These are phyloP conservation scores for Anser brachyrhynchus DNA, from an alignment of 2,113 vertebrate genomes.

Conservation along the genomic window DNA sequence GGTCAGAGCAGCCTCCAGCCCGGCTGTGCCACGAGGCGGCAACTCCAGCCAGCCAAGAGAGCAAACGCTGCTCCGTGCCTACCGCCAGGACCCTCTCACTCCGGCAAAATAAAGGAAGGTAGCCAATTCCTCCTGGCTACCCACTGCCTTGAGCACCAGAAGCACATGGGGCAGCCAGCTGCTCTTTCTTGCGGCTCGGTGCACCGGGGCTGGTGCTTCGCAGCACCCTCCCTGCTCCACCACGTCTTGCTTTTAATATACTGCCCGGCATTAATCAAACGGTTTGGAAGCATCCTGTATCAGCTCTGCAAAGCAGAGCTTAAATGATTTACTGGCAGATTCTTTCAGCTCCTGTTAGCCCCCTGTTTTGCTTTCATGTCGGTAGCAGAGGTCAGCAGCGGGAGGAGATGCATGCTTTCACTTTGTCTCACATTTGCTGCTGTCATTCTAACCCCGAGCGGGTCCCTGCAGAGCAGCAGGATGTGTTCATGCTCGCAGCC, in stretches of 20 bases:
- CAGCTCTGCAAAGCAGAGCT: constrained; percentile 31
- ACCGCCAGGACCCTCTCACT: background rate
- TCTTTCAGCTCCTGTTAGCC: constrained; percentile 77
- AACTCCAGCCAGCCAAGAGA: background rate
- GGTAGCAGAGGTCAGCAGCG: constrained; percentile 79
- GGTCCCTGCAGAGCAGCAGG: constrained; percentile 70
- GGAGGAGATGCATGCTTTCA: constrained; percentile 43
- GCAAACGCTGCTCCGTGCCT: background rate
- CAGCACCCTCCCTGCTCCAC: background rate
- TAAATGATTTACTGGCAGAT: constrained; percentile 83
- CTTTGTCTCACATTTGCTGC: constrained; percentile 84
- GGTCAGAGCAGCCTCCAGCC: background rate
- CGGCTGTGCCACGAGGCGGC: background rate
- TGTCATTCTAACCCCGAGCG: constrained; percentile 79
- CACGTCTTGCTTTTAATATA: constrained; percentile 28
- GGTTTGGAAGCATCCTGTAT: constrained; percentile 51
- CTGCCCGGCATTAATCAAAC: constrained; percentile 60
- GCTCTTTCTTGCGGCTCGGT: background rate
- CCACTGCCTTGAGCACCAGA: background rate
- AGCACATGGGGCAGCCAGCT: background rate
- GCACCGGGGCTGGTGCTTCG: background rate
- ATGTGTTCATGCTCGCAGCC: constrained; percentile 76
- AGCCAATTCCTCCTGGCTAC: background rate
- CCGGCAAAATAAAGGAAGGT: background rate
- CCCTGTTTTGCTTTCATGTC: constrained; percentile 85